Base-by-base conservation (phyloP, 2,888 invertebrate genomes). In the Penaeus monodon region DNA sequence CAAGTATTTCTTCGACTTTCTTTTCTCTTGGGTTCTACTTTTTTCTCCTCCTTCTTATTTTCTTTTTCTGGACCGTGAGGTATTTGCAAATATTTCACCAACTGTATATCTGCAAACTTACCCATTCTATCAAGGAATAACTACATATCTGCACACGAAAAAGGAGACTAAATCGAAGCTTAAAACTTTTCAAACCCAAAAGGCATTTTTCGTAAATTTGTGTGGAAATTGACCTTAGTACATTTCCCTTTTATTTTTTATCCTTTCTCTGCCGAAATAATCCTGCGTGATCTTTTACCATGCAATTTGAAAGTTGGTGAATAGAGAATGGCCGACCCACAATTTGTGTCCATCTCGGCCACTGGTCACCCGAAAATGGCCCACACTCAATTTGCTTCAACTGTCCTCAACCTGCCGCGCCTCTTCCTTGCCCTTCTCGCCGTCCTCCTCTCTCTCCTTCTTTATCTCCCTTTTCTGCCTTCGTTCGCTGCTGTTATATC, bases 381-480 rank as follows among this genome's bases (percentile, higher is more conserved):
- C 57, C 73, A 38, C 73, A 70, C 73, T 73, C 82, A 82, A 82
- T 82, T 82, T 82, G 74, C 82, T 63, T 82, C 63, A 82, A 74
- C 82, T 74, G 73, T 82, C 81, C 66, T 66, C 63, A 66, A 44
- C 66, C 81, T 33, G 73, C 63, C 64, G n/a, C 57, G 24, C 81
- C 8, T 38, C 38, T 27, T 29, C 33, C 74, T n/a, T 49, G 70
- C 70, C 8, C 33, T 33, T 17, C 29, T 33, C 70, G 29, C 10
- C 33, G 8, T 29, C 17, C 29, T 17, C 24, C 29, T 29, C 27
- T 17, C 70, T 33, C n/a, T 27, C n/a, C 22, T 70, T 27, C 29
- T n/a, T 27, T n/a, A 33, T 70, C 70, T 70, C 33, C 70, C 33
- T 70, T 3, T 29, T 70, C 27, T 70, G 22, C 33, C 17, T 70